Conservation (phyloP, 2,113 vertebrate genomes). For the Trogon melanurus region DNA sequence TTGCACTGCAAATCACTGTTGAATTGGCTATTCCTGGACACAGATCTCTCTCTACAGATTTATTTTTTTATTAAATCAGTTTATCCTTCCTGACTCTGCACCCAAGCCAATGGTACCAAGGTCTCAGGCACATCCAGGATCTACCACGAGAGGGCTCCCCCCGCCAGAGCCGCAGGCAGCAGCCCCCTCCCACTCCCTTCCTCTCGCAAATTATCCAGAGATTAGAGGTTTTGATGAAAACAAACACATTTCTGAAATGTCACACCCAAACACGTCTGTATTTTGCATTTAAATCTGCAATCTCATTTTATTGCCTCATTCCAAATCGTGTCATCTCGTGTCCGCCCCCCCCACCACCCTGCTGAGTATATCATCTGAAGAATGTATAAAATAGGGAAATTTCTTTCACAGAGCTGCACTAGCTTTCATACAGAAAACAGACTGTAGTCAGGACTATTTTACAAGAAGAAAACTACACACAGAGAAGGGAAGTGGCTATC, state of each 20-base stretch:
- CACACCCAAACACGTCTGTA: not conserved
- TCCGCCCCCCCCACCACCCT: fast-evolving
- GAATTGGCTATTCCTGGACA: not conserved
- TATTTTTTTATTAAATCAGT: not conserved
- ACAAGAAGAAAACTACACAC: not conserved
- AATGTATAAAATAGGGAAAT: not conserved
- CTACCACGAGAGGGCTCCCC: not conserved
- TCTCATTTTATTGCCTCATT: not conserved
- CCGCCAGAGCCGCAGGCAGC: not conserved
- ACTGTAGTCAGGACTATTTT: not conserved
- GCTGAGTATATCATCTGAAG: too few species aligned
- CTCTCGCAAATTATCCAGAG: not conserved
- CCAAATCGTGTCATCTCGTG: not conserved
- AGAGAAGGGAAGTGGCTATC: not conserved
- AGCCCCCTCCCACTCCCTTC: not conserved
- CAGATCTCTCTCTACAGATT: too few species aligned
- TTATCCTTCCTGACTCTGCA: not conserved
- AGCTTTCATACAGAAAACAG: not conserved
- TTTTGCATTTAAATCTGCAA: not conserved
- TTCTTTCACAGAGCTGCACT: not conserved
- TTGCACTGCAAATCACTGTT: fast-evolving
- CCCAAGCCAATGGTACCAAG: not conserved
- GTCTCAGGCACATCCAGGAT: not conserved
- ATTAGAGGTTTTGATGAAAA: not conserved
- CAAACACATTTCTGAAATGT: not conserved